Evolutionary conservation across 1,140 invertebrate genomes (phyloP).

Genomic region (Pogonomyrmex barbatus): DNA sequence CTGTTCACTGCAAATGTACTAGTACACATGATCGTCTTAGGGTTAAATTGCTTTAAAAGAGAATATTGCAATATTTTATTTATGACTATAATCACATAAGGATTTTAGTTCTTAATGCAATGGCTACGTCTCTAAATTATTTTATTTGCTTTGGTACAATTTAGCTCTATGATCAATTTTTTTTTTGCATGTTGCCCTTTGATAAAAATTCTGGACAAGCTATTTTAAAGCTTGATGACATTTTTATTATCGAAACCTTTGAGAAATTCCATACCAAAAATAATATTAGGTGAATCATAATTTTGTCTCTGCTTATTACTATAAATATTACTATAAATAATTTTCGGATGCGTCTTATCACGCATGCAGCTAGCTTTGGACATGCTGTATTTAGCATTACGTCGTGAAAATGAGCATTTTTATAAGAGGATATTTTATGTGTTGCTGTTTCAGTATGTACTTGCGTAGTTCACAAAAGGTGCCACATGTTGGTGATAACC

Average conservation of each 20-base stretch:
- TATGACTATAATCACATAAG: background rate
- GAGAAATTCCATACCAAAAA: background rate
- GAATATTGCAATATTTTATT: background rate
- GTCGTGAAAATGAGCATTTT: constrained; percentile 33
- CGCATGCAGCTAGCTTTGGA: constrained; percentile 77
- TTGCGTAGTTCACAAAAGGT: constrained; percentile 98
- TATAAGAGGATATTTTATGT: constrained; percentile 43
- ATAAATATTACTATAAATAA: constrained; percentile 52
- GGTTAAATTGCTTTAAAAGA: constrained; percentile 8
- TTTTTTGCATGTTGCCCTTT: constrained; percentile 31
- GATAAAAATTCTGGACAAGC: background rate
- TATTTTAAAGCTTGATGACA: constrained; percentile 22
- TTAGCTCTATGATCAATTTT: background rate
- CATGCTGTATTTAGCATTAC: constrained; percentile 68
- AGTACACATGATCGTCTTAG: background rate
- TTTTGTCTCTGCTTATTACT: constrained; percentile 62
- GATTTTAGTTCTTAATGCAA: background rate
- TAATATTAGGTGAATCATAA: constrained; percentile 37
- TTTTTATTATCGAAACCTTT: constrained; percentile 28
- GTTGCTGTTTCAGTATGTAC: constrained; percentile 94
- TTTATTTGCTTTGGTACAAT: constrained; percentile 17
- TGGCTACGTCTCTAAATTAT: background rate
- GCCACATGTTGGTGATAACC: constrained; percentile 96
- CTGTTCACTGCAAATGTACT: background rate
- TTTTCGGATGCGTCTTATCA: constrained; percentile 72